Conservation (phyloP, 2,113 vertebrate genomes). For the Podilymbus podiceps region DNA sequence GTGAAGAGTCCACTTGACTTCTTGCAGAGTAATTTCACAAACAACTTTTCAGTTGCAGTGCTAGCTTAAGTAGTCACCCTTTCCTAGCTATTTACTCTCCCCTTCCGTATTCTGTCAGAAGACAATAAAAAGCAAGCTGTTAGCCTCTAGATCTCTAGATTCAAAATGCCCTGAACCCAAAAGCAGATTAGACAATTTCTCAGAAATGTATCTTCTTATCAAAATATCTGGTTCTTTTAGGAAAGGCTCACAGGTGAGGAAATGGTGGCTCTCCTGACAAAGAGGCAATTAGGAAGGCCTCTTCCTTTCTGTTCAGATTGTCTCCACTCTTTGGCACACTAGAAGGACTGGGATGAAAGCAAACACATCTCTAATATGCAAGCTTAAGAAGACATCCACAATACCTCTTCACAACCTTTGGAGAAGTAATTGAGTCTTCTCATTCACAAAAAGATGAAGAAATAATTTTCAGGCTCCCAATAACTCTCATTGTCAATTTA, state of each 20-base stretch:
- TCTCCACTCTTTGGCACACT: background rate
- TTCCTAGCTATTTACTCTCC: background rate
- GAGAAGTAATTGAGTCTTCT: background rate
- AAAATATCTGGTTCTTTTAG: background rate
- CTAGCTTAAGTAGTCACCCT: background rate
- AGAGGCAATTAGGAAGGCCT: background rate
- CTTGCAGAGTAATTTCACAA: background rate
- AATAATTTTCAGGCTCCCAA: background rate
- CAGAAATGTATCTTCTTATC: background rate
- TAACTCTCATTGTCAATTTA: background rate
- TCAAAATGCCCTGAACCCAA: background rate
- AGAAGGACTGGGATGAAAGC: background rate
- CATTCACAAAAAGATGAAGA: background rate
- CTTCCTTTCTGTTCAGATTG: background rate
- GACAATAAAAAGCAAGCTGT: background rate
- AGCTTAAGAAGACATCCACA: background rate
- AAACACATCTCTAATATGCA: background rate
- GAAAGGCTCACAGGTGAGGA: background rate
- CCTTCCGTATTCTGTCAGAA: background rate
- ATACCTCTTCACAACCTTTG: background rate
- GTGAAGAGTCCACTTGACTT: constrained; percentile 23
- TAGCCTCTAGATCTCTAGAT: background rate
- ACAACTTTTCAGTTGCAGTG: background rate
- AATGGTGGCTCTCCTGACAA: background rate
- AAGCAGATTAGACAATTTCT: background rate